Evolutionary conservation across 2,113 vertebrate genomes (phyloP).

Genomic region (Albula goreensis): DNA sequence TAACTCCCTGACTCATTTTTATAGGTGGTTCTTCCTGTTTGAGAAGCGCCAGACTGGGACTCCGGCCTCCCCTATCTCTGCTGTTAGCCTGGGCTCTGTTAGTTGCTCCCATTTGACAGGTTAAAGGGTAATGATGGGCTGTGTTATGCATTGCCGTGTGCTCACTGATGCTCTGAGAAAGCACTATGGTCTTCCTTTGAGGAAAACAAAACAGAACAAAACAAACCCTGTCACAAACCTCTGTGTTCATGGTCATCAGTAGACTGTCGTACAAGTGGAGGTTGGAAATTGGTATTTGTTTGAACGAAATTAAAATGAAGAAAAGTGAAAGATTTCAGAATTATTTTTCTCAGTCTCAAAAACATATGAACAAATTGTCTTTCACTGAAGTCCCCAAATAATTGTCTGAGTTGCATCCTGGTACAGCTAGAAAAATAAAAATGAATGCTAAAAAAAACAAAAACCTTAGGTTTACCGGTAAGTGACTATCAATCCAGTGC

Average conservation of each 20-base stretch:
- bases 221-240: not conserved
- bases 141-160: not conserved
- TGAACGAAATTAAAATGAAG: not conserved
- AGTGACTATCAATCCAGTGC: conserved; percentile 46
- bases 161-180: not conserved
- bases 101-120: not conserved
- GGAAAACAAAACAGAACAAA: not conserved
- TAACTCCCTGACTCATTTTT: no score
- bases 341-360: conserved; percentile 1
- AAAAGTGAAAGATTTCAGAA: not conserved
- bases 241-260: not conserved
- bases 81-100: not conserved
- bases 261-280: not conserved
- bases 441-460: not conserved
- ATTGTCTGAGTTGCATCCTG: conserved; percentile 15
- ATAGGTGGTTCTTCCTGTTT: conserved; percentile 39
- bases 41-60: conserved; percentile 73
- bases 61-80: conserved; percentile 49
- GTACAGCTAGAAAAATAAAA: conserved; percentile 29
- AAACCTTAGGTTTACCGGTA: conserved; percentile 24
- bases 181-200: not conserved
- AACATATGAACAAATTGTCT: not conserved
- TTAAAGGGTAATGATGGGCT: not conserved
- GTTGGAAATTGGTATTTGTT: not conserved
- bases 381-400: not conserved